A percentile compares a stretch with the other conserved stretches of the same genome.
These are phyloP conservation scores for Habroteleia sp. DNA, from an alignment of 2,888 invertebrate genomes.

Conservation along the genomic window DNA sequence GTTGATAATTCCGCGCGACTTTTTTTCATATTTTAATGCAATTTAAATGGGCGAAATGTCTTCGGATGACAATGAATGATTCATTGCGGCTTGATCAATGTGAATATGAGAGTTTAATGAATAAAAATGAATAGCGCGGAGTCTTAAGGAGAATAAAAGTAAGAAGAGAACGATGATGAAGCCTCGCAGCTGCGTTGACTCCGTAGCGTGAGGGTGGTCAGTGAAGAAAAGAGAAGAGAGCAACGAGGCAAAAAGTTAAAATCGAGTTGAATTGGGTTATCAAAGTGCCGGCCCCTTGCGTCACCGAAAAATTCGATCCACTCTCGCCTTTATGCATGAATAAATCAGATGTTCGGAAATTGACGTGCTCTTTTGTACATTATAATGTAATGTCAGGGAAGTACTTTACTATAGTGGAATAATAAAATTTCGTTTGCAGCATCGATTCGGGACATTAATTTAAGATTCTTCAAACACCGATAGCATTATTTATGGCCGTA, in stretches of 20 bases:
- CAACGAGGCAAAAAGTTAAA: slow-evolving; percentile 47
- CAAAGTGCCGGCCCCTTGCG: slow-evolving; percentile 51
- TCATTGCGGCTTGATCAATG: slow-evolving; percentile 57
- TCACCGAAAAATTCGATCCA: slow-evolving; percentile 60
- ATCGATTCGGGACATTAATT: slow-evolving; percentile 20
- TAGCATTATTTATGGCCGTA: too few relatives aligned
- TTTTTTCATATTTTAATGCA: slow-evolving; percentile 34
- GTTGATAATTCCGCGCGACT: slow-evolving; percentile 18
- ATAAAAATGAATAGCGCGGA: slow-evolving; percentile 53
- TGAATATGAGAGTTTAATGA: slow-evolving; percentile 57
- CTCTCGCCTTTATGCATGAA: slow-evolving; percentile 56
- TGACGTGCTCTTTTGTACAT: slow-evolving; percentile 49
- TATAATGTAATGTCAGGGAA: slow-evolving; percentile 39
- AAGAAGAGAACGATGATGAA: slow-evolving; percentile 56
- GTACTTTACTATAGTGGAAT: slow-evolving; percentile 7
- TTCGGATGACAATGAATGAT: slow-evolving; percentile 56
- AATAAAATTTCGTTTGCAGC: slow-evolving; percentile 35
- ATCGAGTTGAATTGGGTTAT: slow-evolving; percentile 60
- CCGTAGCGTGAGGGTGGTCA: slow-evolving; percentile 59
- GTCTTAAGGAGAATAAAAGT: slow-evolving; percentile 57
- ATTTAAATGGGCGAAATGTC: slow-evolving; percentile 47
- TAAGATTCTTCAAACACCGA: slow-evolving; percentile 1
- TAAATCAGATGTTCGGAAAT: slow-evolving; percentile 56
- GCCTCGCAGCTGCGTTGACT: slow-evolving; percentile 58
- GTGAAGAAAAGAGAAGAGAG: slow-evolving; percentile 46